These are phyloP conservation scores for Euwallacea similis DNA, from an alignment of 1,140 invertebrate species.

Conservation along the genomic window DNA sequence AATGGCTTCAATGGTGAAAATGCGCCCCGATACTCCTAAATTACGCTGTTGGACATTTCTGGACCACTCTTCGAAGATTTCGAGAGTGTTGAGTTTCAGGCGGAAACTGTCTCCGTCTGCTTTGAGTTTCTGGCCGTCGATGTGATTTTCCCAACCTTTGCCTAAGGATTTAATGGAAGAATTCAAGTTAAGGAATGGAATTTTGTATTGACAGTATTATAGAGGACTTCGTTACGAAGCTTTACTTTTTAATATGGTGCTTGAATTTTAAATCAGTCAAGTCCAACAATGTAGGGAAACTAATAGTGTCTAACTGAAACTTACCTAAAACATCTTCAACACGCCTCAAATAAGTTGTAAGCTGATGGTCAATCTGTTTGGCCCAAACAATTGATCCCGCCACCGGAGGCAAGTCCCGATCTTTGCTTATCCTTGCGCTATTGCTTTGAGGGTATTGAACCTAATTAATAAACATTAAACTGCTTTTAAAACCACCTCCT, in stretches of 20 bases:
- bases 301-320: conserved; percentile 5
- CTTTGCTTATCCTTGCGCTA: conserved; percentile 85
- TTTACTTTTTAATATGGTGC: no score
- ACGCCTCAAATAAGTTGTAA: conserved; percentile 94
- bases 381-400: conserved; percentile 99
- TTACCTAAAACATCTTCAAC: conserved; percentile 95
- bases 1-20: conserved; percentile 91
- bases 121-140: conserved; percentile 98
- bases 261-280: no score
- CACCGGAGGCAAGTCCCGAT: conserved; percentile 93
- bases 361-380: conserved; percentile 95
- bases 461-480: conserved; percentile 51
- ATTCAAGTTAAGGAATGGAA: background rate
- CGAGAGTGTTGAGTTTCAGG: conserved; percentile 91
- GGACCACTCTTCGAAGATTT: conserved; percentile 98
- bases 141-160: conserved; percentile 98
- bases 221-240: background rate
- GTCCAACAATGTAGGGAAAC: background rate
- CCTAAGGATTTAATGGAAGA: conserved; percentile 58
- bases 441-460: conserved; percentile 93
- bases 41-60: conserved; percentile 93
- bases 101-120: conserved; percentile 97
- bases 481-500: background rate
- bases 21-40: conserved; percentile 88
- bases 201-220: background rate